phyloP scores from a whole-genome alignment of 2,888 invertebrate species.

The Erpobdella octoculata region DNA sequence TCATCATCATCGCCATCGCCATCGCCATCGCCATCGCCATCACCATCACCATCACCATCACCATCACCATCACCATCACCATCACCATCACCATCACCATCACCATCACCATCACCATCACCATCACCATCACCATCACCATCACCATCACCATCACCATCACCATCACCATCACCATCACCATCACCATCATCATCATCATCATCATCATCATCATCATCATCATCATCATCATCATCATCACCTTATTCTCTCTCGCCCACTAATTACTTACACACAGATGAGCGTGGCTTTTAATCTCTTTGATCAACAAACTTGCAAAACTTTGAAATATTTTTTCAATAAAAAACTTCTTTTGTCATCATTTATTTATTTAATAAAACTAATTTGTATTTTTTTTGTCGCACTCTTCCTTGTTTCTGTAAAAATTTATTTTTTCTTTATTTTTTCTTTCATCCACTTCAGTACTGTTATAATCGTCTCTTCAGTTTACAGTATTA shows the following conservation, averaged over 20 bases:
- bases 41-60: conserved; percentile 24
- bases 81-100: not conserved
- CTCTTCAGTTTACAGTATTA: too few species aligned
- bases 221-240: not conserved
- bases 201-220: not conserved
- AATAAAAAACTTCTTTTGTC: too few species aligned
- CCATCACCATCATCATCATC: not conserved
- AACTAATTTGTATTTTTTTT: too few species aligned
- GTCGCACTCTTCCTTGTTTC: too few species aligned
- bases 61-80: not conserved
- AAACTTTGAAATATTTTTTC: too few species aligned
- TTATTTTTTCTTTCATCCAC: too few species aligned
- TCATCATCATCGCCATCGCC: conserved; percentile 32
- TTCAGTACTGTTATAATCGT: too few species aligned
- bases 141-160: not conserved
- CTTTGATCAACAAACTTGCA: too few species aligned
- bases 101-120: not conserved
- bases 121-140: not conserved
- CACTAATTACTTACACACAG: too few species aligned
- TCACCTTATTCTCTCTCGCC: not conserved
- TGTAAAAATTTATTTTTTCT: too few species aligned
- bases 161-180: not conserved
- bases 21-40: conserved; percentile 32
- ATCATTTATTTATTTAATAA: too few species aligned
- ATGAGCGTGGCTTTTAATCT: too few species aligned